Conservation (phyloP, 2,113 vertebrate species). For the Peucedramus taeniatus region DNA sequence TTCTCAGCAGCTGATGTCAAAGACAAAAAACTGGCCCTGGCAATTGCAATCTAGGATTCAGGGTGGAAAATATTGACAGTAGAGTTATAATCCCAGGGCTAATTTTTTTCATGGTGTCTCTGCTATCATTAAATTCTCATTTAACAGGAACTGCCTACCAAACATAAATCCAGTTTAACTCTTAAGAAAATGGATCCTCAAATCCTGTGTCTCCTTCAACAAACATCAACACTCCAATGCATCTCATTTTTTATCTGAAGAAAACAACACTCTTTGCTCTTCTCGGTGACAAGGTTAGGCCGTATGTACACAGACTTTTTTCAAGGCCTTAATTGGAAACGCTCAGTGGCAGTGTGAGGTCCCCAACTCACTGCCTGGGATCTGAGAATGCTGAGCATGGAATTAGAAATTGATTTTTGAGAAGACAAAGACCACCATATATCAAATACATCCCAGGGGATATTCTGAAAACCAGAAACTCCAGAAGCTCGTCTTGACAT, state of each 20-base stretch:
- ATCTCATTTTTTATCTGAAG: background rate
- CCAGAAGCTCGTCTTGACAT: background rate
- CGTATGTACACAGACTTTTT: background rate
- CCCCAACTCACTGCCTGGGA: background rate
- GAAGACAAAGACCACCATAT: background rate
- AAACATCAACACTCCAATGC: background rate
- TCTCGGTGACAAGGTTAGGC: background rate
- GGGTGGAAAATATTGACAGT: background rate
- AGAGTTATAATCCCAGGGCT: background rate
- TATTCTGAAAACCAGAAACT: constrained; percentile 35
- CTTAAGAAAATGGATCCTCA: background rate
- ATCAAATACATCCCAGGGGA: background rate
- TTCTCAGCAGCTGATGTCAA: background rate
- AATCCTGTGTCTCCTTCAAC: background rate
- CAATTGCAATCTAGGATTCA: background rate
- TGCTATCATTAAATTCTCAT: background rate
- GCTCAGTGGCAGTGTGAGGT: background rate
- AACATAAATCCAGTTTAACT: background rate
- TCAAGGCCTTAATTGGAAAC: background rate
- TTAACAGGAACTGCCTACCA: background rate
- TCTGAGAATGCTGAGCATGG: background rate
- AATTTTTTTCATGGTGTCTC: background rate
- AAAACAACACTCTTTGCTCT: background rate
- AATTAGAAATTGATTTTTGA: background rate
- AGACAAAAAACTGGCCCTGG: background rate